Percentiles rank a stretch among this genome's conserved stretches.
These are phyloP conservation scores for Misgurnus mizolepis DNA, from an alignment of 2,113 vertebrate genomes.

Conservation along the genomic window DNA sequence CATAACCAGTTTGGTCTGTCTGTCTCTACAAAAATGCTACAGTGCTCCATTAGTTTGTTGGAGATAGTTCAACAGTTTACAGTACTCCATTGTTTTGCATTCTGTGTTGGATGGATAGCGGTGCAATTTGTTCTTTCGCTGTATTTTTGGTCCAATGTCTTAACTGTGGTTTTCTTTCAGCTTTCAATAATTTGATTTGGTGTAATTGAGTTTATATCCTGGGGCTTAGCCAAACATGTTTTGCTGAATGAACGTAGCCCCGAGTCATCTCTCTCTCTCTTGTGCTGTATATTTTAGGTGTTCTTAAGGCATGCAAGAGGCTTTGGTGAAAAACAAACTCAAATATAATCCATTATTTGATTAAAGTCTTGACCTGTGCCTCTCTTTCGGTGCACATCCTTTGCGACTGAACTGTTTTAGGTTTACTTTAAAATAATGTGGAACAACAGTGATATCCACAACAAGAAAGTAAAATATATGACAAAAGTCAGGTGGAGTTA, in stretches of 20 bases:
- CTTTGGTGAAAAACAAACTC: too few relatives aligned
- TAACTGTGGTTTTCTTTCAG: conserved; percentile 18
- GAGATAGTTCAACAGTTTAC: not conserved
- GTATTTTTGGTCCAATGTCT: conserved; percentile 10
- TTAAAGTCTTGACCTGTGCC: too few relatives aligned
- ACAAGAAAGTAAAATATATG: too few relatives aligned
- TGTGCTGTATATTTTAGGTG: not conserved
- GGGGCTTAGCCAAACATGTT: conserved; percentile 13
- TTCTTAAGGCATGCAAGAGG: too few relatives aligned
- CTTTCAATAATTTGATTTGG: conserved; percentile 31
- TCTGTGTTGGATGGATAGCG: not conserved
- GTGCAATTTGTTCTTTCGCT: not conserved
- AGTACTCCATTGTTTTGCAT: not conserved
- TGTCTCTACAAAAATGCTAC: not conserved
- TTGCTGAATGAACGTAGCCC: not conserved
- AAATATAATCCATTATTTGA: too few relatives aligned
- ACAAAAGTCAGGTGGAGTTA: too few relatives aligned
- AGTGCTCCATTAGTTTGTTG: not conserved
- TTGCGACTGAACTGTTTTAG: too few relatives aligned
- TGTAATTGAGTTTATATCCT: conserved; percentile 25
- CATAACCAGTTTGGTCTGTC: not conserved
- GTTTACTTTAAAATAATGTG: too few relatives aligned
- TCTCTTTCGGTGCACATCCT: too few relatives aligned
- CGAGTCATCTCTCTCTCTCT: not conserved
- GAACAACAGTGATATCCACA: too few relatives aligned